Evolutionary conservation across 1,140 invertebrate genomes (phyloP).

Genomic region (Drosophila santomea): DNA sequence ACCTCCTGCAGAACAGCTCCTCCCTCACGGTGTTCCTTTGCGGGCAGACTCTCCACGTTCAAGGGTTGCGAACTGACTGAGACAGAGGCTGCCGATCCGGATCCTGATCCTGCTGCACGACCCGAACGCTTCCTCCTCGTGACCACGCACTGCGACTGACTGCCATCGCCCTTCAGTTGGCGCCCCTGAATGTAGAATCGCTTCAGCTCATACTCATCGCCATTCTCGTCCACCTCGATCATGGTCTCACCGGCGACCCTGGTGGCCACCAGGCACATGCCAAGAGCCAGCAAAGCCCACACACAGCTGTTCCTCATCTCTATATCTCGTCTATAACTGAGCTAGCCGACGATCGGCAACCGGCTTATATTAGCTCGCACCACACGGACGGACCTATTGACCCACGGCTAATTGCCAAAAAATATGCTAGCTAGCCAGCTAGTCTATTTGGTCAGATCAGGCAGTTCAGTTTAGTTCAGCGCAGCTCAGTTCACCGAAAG

Average conservation of each 20-base stretch:
- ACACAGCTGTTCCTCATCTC: conserved; percentile 57
- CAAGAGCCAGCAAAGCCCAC: conserved; percentile 28
- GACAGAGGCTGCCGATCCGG: not conserved
- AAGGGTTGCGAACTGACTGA: conserved; percentile 57
- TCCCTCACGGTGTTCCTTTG: conserved; percentile 52
- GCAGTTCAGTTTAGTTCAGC: not conserved
- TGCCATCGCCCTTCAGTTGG: conserved; percentile 66
- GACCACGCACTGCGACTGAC: conserved; percentile 74
- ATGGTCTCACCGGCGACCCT: conserved; percentile 47
- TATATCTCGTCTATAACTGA: conserved; percentile 50
- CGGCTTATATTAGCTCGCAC: conserved; percentile 71
- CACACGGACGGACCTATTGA: conserved; percentile 58
- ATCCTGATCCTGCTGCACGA: conserved; percentile 1
- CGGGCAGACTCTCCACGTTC: conserved; percentile 25
- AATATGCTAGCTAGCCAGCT: not conserved
- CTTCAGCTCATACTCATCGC: conserved; percentile 77
- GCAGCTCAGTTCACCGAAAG: no score
- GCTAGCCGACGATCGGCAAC: conserved; percentile 27
- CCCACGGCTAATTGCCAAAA: conserved; percentile 70
- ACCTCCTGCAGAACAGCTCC: not conserved
- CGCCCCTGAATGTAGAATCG: conserved; percentile 75
- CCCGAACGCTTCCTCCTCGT: conserved; percentile 67
- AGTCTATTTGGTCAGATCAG: not conserved
- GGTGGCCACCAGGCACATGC: conserved; percentile 48
- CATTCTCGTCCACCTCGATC: conserved; percentile 79